These are phyloP conservation scores for Eilema depressum DNA, from an alignment of 2,888 invertebrate genomes.

Conservation along the genomic window DNA sequence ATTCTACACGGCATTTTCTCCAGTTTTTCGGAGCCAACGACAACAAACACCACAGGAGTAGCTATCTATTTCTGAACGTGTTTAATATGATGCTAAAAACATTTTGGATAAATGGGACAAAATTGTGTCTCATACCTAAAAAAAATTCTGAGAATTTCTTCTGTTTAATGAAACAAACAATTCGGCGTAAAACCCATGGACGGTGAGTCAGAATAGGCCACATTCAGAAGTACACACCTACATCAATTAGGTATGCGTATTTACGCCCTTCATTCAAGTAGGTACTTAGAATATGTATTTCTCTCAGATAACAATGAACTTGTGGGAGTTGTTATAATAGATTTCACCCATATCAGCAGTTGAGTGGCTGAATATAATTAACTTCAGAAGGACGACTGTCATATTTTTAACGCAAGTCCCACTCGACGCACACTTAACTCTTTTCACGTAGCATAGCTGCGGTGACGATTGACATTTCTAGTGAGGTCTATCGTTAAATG, in stretches of 20 bases:
- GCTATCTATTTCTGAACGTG: no score
- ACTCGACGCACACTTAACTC: not conserved
- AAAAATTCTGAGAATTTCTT: not conserved
- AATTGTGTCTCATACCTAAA: not conserved
- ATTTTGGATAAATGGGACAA: not conserved
- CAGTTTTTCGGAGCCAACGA: no score
- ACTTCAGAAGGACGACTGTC: not conserved
- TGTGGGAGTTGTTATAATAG: not conserved
- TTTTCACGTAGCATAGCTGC: not conserved
- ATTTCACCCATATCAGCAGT: not conserved
- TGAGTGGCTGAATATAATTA: not conserved
- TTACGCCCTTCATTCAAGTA: constrained; percentile 1
- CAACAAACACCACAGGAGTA: no score
- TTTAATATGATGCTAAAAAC: no score
- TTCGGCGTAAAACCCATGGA: not conserved
- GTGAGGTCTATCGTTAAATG: not conserved
- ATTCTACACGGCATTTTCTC: no score
- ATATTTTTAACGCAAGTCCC: not conserved
- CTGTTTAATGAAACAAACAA: not conserved
- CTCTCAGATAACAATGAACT: not conserved
- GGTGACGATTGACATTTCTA: not conserved
- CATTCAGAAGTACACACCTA: not conserved
- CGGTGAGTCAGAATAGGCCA: not conserved
- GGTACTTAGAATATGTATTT: not conserved
- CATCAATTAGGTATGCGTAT: not conserved